Conservation (phyloP, 2,113 vertebrate genomes). For the Oncorhynchus masou region DNA sequence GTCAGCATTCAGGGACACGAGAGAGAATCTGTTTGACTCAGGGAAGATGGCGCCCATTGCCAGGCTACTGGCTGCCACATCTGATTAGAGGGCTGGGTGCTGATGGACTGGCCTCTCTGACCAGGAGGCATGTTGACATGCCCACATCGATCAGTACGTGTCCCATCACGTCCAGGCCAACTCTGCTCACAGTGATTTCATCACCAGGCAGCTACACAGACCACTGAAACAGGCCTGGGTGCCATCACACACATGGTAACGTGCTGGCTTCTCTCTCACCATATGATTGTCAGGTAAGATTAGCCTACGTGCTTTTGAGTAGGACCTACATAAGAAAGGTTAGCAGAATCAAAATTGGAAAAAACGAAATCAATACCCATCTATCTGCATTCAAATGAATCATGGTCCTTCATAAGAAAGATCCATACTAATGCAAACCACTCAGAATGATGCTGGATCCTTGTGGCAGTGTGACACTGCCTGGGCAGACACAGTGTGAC, state of each 20-base stretch:
- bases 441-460: no score
- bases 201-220: neutral
- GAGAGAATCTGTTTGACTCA: neutral
- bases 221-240: neutral
- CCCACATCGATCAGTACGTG: conserved; percentile 9
- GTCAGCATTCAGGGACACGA: conserved; percentile 9
- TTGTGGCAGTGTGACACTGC: no score
- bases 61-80: conserved; percentile 16
- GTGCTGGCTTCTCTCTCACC: no score
- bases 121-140: neutral
- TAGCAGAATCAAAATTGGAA: no score
- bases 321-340: no score
- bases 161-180: conserved; percentile 8
- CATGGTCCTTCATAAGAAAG: no score
- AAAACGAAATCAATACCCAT: no score
- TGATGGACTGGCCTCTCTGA: neutral
- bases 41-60: neutral
- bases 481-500: no score
- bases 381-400: no score
- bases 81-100: conserved; percentile 10
- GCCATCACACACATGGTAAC: neutral
- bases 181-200: neutral
- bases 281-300: no score
- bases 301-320: no score
- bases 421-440: no score